A percentile compares a stretch with the other conserved stretches of the same genome.
Conservation (phyloP, 1,140 invertebrate species). For the Planococcus citri region DNA sequence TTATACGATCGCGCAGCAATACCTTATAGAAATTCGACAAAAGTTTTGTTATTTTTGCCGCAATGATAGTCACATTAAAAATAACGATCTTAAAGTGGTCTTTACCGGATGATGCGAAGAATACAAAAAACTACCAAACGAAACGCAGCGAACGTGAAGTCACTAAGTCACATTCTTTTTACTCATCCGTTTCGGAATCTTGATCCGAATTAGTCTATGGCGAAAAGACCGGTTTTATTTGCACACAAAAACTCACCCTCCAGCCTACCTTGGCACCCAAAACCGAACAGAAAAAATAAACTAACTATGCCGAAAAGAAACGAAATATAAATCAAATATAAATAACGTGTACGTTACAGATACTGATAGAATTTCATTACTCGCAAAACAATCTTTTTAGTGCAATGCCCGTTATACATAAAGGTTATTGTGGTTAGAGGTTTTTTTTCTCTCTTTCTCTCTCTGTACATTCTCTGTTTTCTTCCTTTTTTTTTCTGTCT, state of each 20-base stretch:
- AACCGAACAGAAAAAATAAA: constrained; percentile 11
- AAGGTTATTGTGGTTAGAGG: not conserved
- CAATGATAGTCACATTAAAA: constrained; percentile 4
- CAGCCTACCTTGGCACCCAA: not conserved
- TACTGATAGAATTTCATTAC: constrained; percentile 19
- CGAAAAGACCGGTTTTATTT: constrained; percentile 16
- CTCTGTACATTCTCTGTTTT: too few relatives aligned
- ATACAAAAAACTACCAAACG: not conserved
- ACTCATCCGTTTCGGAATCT: constrained; percentile 15
- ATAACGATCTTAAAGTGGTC: constrained; percentile 14
- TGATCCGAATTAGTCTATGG: constrained; percentile 13
- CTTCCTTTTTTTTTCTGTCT: too few relatives aligned
- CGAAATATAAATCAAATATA: constrained; percentile 18
- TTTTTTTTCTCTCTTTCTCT: too few relatives aligned
- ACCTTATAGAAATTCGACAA: constrained; percentile 13
- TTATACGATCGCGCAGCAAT: not conserved
- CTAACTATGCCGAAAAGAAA: not conserved
- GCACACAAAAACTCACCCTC: constrained; percentile 11
- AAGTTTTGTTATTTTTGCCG: constrained; percentile 14
- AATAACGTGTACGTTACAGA: constrained; percentile 14
- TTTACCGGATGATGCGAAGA: constrained; percentile 19
- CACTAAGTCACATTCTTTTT: constrained; percentile 14
- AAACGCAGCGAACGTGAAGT: constrained; percentile 5
- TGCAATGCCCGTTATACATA: not conserved
- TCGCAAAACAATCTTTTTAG: not conserved